Percentiles rank a stretch among this genome's conserved stretches.
Evolutionary conservation across 2,797 vertebrate species (phyloP).

Genomic region (Ateles fusciceps): DNA sequence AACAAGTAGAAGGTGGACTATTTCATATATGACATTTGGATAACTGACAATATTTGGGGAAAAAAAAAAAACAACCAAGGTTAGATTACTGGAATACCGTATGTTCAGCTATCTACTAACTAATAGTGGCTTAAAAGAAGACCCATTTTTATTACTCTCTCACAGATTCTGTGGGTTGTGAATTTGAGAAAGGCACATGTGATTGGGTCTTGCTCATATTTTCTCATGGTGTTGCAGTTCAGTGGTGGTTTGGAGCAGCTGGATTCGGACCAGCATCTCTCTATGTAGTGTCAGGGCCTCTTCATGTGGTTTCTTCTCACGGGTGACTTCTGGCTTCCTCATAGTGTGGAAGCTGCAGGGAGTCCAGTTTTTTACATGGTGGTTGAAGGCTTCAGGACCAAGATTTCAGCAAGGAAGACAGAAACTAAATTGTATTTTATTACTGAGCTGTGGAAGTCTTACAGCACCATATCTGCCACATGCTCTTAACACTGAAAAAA

Average conservation of each 20-base stretch:
- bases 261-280: background rate
- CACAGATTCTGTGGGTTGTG: background rate
- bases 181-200: slow-evolving; percentile 2
- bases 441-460: background rate
- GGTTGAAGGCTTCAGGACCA: background rate
- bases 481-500: background rate
- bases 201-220: background rate
- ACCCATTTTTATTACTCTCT: background rate
- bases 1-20: slow-evolving; percentile 26
- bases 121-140: background rate
- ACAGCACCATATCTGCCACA: background rate
- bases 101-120: background rate
- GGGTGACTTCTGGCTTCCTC: background rate
- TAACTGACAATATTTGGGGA: background rate
- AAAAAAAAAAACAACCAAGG: background rate
- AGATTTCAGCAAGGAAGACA: background rate
- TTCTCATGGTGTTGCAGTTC: background rate
- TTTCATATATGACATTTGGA: background rate
- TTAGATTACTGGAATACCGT: background rate
- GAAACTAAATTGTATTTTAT: background rate
- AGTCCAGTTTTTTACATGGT: background rate
- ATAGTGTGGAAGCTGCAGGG: background rate
- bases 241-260: background rate
- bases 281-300: background rate
- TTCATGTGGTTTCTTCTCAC: background rate